Percentiles rank a stretch among this genome's conserved stretches.
phyloP scores from a whole-genome alignment of 2,888 invertebrate genomes.

The Andrena bucephala region DNA sequence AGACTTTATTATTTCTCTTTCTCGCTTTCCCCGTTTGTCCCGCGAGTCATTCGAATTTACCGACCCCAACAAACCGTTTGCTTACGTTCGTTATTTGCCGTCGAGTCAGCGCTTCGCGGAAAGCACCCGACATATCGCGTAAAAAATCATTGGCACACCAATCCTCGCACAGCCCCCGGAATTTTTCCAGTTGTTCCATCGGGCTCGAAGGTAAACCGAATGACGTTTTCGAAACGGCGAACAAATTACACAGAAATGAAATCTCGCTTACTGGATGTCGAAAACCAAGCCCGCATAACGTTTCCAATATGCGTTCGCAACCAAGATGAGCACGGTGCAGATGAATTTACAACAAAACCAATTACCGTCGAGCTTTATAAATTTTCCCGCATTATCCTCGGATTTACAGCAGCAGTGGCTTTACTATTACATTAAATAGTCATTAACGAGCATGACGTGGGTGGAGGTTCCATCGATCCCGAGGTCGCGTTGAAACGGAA shows the following conservation, averaged over 20 bases:
- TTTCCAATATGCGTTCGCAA: neutral
- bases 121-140: neutral
- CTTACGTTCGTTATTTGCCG: neutral
- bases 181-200: neutral
- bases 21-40: slow-evolving; percentile 1
- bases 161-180: neutral
- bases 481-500: neutral
- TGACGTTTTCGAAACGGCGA: neutral
- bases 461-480: slow-evolving; percentile 22
- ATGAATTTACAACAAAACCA: neutral
- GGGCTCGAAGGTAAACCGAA: neutral
- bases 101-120: too few relatives aligned
- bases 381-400: neutral
- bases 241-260: neutral
- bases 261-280: too few relatives aligned
- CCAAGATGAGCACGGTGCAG: neutral
- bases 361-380: neutral
- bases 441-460: slow-evolving; percentile 10
- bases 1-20: slow-evolving; percentile 4
- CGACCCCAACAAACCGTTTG: slow-evolving; percentile 4
- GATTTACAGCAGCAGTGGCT: slow-evolving; percentile 14
- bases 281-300: too few relatives aligned
- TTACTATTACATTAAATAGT: slow-evolving; percentile 22
- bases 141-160: neutral
- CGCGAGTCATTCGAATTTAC: slow-evolving; percentile 31